Evolutionary conservation across 1,140 invertebrate species (phyloP).

Genomic region (Cydia fagiglandana): DNA sequence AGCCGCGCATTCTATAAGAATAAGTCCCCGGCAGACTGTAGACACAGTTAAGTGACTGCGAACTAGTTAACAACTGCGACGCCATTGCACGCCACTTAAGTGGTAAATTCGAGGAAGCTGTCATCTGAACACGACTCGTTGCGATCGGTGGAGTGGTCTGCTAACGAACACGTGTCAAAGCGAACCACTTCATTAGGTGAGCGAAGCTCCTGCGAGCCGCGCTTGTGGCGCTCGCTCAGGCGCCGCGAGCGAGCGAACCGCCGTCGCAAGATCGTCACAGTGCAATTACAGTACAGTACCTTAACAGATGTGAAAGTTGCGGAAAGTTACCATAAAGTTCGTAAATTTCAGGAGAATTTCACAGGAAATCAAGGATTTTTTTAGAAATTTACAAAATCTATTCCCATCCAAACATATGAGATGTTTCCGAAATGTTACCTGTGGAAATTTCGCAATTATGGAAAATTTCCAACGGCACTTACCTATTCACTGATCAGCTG

Average conservation of each 20-base stretch:
- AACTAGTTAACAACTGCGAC: constrained; percentile 72
- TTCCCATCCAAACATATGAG: too few relatives aligned
- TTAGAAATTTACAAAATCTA: too few relatives aligned
- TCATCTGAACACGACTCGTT: constrained; percentile 72
- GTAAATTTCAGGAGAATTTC: too few relatives aligned
- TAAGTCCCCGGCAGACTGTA: constrained; percentile 34
- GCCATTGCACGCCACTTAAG: constrained; percentile 74
- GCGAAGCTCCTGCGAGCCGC: constrained; percentile 52
- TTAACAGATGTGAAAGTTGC: not conserved
- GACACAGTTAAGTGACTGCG: constrained; percentile 61
- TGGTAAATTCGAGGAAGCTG: constrained; percentile 76
- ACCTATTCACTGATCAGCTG: too few relatives aligned
- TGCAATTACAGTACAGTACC: not conserved
- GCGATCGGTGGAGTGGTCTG: constrained; percentile 71
- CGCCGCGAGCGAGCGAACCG: constrained; percentile 33
- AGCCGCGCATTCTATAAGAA: not conserved
- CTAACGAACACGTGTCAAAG: constrained; percentile 78
- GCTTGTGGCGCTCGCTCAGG: constrained; percentile 33
- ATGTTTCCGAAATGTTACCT: too few relatives aligned
- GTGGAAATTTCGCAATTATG: too few relatives aligned
- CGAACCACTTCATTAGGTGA: constrained; percentile 78
- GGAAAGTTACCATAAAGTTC: too few relatives aligned
- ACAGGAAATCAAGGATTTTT: too few relatives aligned
- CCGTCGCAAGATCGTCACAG: not conserved
- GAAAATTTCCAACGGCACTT: too few relatives aligned